Evolutionary conservation across 1,140 invertebrate species (phyloP).

Genomic region (Portunus trituberculatus): DNA sequence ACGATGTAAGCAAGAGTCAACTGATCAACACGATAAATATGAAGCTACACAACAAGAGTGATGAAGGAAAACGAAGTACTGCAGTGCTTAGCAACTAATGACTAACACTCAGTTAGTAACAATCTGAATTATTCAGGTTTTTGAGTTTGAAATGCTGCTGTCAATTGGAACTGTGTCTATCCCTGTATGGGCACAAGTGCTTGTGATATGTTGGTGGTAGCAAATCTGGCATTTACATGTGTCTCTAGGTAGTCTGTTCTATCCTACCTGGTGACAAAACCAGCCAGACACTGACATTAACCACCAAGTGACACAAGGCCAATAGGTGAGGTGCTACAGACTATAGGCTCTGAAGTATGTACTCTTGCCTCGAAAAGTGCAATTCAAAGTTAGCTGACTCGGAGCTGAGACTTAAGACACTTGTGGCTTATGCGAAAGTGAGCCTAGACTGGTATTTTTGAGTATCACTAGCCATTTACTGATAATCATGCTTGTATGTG

Average conservation of each 20-base stretch:
- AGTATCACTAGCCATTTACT: constrained; percentile 74
- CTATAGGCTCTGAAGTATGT: constrained; percentile 72
- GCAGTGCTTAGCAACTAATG: constrained; percentile 51
- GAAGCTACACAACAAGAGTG: constrained; percentile 43
- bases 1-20: constrained; percentile 53
- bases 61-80: constrained; percentile 57
- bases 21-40: constrained; percentile 64
- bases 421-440: constrained; percentile 74
- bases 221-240: constrained; percentile 72
- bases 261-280: constrained; percentile 64
- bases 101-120: constrained; percentile 49
- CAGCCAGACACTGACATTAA: constrained; percentile 66
- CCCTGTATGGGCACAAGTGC: constrained; percentile 67
- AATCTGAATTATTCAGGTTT: constrained; percentile 63
- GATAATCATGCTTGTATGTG: constrained; percentile 76
- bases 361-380: constrained; percentile 76
- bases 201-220: constrained; percentile 75
- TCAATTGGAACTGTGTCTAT: constrained; percentile 63
- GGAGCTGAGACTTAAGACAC: constrained; percentile 74
- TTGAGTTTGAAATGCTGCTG: constrained; percentile 63
- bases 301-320: constrained; percentile 70
- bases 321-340: constrained; percentile 75
- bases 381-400: constrained; percentile 75
- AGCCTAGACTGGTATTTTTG: constrained; percentile 71
- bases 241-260: constrained; percentile 63